Percentiles rank a stretch among this genome's conserved stretches.
phyloP scores from a whole-genome alignment of 2,797 vertebrate genomes.

The Danio tinwini region DNA sequence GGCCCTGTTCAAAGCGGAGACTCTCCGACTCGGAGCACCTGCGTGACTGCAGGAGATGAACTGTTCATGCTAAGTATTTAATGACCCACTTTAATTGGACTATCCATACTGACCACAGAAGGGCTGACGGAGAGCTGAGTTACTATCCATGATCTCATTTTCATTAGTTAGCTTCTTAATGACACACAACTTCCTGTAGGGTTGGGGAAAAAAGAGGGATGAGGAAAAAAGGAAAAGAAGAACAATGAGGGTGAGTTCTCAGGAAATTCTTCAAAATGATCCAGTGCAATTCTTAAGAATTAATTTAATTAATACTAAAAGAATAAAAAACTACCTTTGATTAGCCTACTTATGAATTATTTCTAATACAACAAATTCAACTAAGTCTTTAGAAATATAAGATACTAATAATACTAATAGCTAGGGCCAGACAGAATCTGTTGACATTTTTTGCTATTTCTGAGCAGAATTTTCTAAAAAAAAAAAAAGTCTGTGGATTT shows the following conservation, averaged over 20 bases:
- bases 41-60: constrained; percentile 46
- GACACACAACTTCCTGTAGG: constrained; percentile 39
- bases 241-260: not conserved
- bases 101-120: constrained; percentile 44
- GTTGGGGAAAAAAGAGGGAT: not conserved
- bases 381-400: not conserved
- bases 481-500: too few relatives aligned
- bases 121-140: constrained; percentile 32
- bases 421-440: too few relatives aligned
- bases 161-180: constrained; percentile 45
- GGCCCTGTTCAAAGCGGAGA: constrained; percentile 28
- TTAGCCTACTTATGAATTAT: too few relatives aligned
- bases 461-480: too few relatives aligned
- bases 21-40: constrained; percentile 48
- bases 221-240: not conserved
- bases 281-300: not conserved
- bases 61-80: constrained; percentile 52
- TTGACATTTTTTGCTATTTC: too few relatives aligned
- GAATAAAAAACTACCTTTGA: not conserved
- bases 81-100: constrained; percentile 54
- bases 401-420: too few relatives aligned
- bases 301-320: not conserved
- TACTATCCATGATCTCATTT: constrained; percentile 27
- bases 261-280: not conserved
- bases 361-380: not conserved